A percentile compares a stretch with the other conserved stretches of the same genome.
Evolutionary conservation across 92 coral and sea anemone genomes (phyloP).

Genomic region (Epizoanthus illoricatus): DNA sequence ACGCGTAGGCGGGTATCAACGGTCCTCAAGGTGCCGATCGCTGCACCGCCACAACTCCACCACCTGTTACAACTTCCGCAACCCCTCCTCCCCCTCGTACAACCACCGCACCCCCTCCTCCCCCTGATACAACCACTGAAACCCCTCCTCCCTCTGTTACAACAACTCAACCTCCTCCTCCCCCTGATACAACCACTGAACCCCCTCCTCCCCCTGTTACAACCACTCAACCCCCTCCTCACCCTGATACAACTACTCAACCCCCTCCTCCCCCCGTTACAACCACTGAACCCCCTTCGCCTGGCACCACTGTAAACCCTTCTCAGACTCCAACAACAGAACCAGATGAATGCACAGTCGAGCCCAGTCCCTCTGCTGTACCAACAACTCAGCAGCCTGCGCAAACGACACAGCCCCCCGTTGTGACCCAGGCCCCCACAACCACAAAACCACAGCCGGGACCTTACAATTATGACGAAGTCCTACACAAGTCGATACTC

Average conservation of each 20-base stretch:
- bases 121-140: background rate
- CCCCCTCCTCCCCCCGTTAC: background rate
- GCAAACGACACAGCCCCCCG: background rate
- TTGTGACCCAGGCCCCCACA: background rate
- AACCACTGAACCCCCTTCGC: background rate
- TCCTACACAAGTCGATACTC: conserved; percentile 77
- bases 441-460: conserved; percentile 10
- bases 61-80: background rate
- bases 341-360: background rate
- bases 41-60: background rate
- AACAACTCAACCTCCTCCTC: conserved; percentile 14
- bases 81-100: conserved; percentile 23
- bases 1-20: too few species aligned
- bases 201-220: background rate
- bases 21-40: too few species aligned
- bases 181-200: conserved; percentile 6
- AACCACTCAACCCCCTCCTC: background rate
- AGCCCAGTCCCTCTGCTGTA: conserved; percentile 17
- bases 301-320: background rate
- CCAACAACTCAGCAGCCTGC: conserved; percentile 19
- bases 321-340: background rate
- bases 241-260: conserved; percentile 31
- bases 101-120: background rate
- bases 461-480: conserved; percentile 63
- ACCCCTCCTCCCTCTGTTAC: conserved; percentile 18